Conservation (phyloP, 2,797 vertebrate genomes). For the Ciconia nigra region DNA sequence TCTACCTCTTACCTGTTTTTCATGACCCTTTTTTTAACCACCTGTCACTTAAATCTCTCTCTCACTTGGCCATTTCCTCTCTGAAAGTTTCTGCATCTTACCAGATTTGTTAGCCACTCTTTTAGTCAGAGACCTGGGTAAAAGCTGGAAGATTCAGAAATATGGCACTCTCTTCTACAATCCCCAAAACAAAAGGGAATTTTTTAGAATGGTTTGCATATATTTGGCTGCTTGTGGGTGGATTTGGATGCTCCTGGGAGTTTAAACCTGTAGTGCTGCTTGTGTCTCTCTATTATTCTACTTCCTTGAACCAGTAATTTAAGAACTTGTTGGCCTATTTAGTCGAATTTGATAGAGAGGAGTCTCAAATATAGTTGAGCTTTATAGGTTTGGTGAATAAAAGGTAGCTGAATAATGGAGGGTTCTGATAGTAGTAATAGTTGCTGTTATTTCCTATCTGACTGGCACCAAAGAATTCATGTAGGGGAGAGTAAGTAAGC, state of each 20-base stretch:
- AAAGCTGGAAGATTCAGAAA: neutral
- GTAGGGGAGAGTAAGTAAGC: neutral
- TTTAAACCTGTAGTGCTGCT: constrained; percentile 42
- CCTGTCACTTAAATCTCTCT: neutral
- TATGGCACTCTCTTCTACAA: neutral
- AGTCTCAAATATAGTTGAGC: neutral
- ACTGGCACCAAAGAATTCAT: neutral
- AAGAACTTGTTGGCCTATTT: neutral
- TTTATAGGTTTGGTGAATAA: neutral
- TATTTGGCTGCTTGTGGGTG: neutral
- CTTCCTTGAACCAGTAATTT: constrained; percentile 19
- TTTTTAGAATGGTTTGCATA: constrained; percentile 18
- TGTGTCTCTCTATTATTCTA: neutral
- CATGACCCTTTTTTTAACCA: neutral
- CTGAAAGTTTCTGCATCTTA: neutral
- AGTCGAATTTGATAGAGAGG: neutral
- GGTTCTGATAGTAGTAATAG: neutral
- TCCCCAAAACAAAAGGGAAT: neutral
- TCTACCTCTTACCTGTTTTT: neutral
- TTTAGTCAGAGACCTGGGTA: neutral
- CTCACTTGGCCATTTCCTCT: neutral
- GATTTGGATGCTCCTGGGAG: neutral
- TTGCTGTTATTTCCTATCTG: neutral
- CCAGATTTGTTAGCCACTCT: neutral
- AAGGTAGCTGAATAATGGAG: neutral